Conservation (phyloP, 2,797 vertebrate species). For the Aselliscus stoliczkanus region DNA sequence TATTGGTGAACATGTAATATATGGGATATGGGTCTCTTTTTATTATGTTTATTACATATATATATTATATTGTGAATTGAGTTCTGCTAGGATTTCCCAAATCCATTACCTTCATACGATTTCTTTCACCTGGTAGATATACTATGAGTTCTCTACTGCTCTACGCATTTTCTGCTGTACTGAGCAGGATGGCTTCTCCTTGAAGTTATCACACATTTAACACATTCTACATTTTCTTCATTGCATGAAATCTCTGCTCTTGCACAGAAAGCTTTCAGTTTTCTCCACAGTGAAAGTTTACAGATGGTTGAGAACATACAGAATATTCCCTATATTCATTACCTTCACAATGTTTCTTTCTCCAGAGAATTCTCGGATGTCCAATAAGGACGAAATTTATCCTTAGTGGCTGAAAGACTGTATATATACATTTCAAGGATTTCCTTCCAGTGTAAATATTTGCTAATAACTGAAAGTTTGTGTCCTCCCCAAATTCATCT, state of each 20-base stretch:
- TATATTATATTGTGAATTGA: background rate
- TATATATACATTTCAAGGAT: background rate
- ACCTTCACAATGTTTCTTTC: background rate
- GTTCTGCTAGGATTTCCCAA: background rate
- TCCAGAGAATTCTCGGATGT: background rate
- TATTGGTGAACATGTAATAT: background rate
- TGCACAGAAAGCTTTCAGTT: no score
- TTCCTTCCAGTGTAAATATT: background rate
- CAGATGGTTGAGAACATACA: background rate
- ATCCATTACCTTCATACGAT: background rate
- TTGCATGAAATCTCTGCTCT: no score
- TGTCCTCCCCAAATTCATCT: background rate
- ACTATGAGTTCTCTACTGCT: background rate
- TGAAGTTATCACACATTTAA: background rate
- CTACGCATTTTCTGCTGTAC: background rate
- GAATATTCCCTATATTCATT: background rate
- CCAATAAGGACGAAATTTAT: background rate
- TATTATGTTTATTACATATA: background rate
- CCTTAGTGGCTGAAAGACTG: background rate
- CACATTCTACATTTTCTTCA: no score
- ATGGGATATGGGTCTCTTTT: background rate
- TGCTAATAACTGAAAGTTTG: background rate
- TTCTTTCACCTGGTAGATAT: background rate
- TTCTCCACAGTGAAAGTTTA: background rate
- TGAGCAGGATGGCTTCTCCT: background rate